Evolutionary conservation across 2,797 vertebrate genomes (phyloP).

Genomic region (Avahi laniger): DNA sequence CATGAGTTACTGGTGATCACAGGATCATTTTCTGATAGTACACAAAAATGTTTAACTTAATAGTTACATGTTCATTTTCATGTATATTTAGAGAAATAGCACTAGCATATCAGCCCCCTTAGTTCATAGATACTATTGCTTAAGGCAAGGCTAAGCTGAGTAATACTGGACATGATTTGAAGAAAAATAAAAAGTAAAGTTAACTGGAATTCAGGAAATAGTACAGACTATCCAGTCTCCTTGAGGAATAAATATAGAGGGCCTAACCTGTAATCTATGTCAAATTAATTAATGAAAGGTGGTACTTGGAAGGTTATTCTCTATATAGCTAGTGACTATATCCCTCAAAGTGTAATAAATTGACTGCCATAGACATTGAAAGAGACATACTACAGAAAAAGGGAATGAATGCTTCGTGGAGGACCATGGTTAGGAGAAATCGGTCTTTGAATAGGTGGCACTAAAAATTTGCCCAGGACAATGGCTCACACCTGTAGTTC

Average conservation of each 20-base stretch:
- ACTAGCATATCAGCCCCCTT: neutral
- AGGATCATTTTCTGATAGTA: neutral
- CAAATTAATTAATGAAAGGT: neutral
- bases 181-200: neutral
- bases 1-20: neutral
- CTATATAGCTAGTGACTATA: neutral
- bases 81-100: neutral
- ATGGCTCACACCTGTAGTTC: too few relatives aligned
- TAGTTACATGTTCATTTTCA: neutral
- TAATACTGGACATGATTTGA: neutral
- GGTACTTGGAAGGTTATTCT: neutral
- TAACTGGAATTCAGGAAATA: neutral
- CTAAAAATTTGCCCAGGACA: neutral
- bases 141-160: conserved; percentile 25
- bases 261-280: neutral
- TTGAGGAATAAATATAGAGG: neutral
- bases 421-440: neutral
- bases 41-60: neutral
- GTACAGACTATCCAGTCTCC: neutral
- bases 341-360: neutral
- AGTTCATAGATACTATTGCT: neutral
- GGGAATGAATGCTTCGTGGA: neutral
- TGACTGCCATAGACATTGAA: neutral
- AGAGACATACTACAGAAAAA: neutral
- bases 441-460: neutral